Conservation (phyloP, 2,888 invertebrate genomes). For the Lasioglossum villosulum region DNA sequence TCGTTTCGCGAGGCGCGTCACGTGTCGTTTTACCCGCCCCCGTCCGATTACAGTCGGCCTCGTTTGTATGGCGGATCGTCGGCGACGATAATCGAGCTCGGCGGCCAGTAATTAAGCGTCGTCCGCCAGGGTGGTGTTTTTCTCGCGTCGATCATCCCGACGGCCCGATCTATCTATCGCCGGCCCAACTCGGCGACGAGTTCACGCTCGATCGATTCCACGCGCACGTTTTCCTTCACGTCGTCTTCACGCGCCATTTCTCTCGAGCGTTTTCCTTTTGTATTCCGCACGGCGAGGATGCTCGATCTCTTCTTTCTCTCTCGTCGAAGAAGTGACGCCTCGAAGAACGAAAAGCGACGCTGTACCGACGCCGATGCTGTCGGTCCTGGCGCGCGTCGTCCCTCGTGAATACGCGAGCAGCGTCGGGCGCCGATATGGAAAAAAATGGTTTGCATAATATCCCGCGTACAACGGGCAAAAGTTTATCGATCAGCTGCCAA, state of each 20-base stretch:
- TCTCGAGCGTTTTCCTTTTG: neutral
- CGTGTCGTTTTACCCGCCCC: neutral
- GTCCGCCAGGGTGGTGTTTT: neutral
- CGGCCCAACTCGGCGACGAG: neutral
- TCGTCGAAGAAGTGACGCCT: neutral
- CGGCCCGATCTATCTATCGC: neutral
- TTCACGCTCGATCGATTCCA: conserved; percentile 13
- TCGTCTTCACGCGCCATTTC: conserved; percentile 8
- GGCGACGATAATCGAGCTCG: conserved; percentile 14
- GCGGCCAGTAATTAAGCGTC: conserved; percentile 10
- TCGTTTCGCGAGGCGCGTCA: neutral
- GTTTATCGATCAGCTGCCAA: conserved; percentile 45
- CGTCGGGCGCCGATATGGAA: neutral
- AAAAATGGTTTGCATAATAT: conserved; percentile 43
- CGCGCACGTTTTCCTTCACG: neutral
- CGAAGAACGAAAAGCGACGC: neutral
- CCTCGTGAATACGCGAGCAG: neutral
- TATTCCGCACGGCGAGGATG: neutral
- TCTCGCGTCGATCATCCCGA: neutral
- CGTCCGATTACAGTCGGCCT: neutral
- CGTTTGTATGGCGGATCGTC: conserved; percentile 8
- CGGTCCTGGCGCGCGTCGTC: neutral
- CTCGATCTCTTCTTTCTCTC: neutral
- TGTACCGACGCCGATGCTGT: no score
- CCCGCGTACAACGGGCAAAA: conserved; percentile 18